phyloP scores from a whole-genome alignment of 92 coral and sea anemone genomes.

The Epizoanthus illoricatus region DNA sequence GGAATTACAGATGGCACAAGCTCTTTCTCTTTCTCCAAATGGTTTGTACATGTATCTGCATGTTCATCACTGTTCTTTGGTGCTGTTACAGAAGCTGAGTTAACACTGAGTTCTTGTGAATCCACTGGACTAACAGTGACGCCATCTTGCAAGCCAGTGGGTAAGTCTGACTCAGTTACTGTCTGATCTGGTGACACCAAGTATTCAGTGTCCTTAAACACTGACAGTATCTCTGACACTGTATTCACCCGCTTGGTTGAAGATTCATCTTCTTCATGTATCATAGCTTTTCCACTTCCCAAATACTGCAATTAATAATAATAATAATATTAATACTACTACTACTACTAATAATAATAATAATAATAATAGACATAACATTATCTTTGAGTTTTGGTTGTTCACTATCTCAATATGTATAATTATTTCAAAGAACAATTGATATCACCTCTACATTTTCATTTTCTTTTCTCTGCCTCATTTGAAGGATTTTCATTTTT shows the following conservation, averaged over 20 bases:
- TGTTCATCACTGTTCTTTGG: background rate
- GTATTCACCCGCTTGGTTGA: conserved; percentile 24
- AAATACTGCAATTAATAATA: background rate
- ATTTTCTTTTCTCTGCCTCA: no score
- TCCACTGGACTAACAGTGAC: background rate
- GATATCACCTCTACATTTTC: no score
- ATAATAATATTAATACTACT: no score
- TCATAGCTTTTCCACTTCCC: background rate
- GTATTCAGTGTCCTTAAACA: conserved; percentile 45
- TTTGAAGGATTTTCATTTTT: no score
- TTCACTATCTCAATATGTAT: no score
- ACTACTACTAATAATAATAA: no score
- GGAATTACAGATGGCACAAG: background rate
- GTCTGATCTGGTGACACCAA: conserved; percentile 16
- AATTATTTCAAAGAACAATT: no score
- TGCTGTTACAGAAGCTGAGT: background rate
- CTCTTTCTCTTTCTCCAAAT: background rate
- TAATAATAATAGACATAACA: background rate
- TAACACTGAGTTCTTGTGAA: background rate
- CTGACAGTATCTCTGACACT: conserved; percentile 44
- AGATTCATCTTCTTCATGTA: conserved; percentile 16
- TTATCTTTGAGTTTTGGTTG: no score
- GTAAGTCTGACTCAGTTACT: background rate
- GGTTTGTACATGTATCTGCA: no score
- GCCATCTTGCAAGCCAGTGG: background rate